Evolutionary conservation across 2,113 vertebrate genomes (phyloP).

Genomic region (Ancistrus triradiatus): DNA sequence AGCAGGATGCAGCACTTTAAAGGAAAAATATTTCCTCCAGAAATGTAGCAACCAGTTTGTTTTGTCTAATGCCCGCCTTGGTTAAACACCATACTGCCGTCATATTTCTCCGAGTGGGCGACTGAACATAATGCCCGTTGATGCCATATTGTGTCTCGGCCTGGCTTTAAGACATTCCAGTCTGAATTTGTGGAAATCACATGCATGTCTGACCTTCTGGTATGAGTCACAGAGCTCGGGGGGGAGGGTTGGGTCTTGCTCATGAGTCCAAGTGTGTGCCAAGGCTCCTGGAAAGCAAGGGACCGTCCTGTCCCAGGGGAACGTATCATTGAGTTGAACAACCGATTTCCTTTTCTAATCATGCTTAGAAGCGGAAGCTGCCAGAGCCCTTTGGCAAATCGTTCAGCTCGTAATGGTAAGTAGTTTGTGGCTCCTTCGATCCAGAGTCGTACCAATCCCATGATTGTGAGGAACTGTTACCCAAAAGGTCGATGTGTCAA

Average conservation of each 20-base stretch:
- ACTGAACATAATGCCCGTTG: not conserved
- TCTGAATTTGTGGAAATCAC: too few species aligned
- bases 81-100: not conserved
- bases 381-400: not conserved
- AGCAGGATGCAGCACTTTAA: slow-evolving; percentile 4
- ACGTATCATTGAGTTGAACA: not conserved
- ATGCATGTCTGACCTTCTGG: slow-evolving; percentile 4
- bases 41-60: not conserved
- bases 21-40: not conserved
- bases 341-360: slow-evolving; percentile 12
- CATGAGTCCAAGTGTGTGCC: not conserved
- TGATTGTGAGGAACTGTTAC: too few species aligned
- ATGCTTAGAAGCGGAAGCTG: not conserved
- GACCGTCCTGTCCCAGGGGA: slow-evolving; percentile 17
- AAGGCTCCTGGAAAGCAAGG: slow-evolving; percentile 9
- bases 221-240: not conserved
- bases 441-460: too few species aligned
- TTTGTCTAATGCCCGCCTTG: not conserved
- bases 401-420: not conserved
- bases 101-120: not conserved
- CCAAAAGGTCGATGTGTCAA: too few species aligned
- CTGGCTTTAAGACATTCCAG: not conserved
- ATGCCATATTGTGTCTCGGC: not conserved
- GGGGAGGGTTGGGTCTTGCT: too few species aligned
- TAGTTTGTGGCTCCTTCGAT: slow-evolving; percentile 5